Evolutionary conservation across 2,113 vertebrate genomes (phyloP), one percentile per base, ranked within the genome.

Genomic region (Phaethon lepturus): DNA sequence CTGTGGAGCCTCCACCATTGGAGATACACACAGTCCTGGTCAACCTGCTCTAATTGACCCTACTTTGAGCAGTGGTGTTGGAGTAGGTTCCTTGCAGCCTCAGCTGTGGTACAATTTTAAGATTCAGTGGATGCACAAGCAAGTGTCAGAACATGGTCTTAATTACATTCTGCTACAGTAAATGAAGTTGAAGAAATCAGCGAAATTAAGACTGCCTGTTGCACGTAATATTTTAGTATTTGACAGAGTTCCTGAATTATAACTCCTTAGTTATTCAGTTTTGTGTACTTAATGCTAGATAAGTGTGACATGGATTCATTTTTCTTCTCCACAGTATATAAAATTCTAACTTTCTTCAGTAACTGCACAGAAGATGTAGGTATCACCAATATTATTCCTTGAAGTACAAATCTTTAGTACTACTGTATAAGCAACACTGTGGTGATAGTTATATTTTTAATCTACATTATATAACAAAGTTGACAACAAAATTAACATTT

Each of bases 31-130:
- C 0, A 74, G 31, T 29, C 52, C 52, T 23, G 8, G 16, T 13
- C 28, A 95, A 56, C 6, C n/a, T 76, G 17, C 44, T 86, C 14
- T 26, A 56, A 17, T 2, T 29, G 40, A 72, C 18, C 15, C 8
- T 29, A 44, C 55, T 17, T 3, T 10, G 7, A 86, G 52, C 20
- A 72, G n/a, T 2, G 2, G 15, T 9, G 1, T 1, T 49, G 12
- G 45, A 74, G 38, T n/a, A 77, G 22, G 44, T n/a, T 19, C 35
- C 33, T 84, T 71, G 33, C 52, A 67, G 12, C 4, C 31, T 74
- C 35, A 93, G 17, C 33, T 56, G 40, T 3, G 35, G 9, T 2
- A 59, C 12, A 44, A 8, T 4, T 84, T 19, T n/a, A 71, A 52
- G 15, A 15, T 9, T 33, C 59, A 81, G 18, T 23, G 35, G 17